phyloP scores from a whole-genome alignment of 2,113 vertebrate species.

The Pandion haliaetus region DNA sequence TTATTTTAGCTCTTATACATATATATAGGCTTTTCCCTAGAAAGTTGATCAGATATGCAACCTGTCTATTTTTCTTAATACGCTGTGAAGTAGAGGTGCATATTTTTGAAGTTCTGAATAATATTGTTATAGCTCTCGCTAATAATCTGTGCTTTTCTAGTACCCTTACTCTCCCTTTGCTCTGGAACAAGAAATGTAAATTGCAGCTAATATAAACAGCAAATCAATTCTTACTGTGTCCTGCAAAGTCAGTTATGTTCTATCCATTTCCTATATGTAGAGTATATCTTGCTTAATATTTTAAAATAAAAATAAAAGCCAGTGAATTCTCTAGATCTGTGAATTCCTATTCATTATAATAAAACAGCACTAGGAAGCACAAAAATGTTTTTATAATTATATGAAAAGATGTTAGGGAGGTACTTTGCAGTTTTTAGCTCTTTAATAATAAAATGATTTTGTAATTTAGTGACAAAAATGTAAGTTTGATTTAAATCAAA shows the following conservation, averaged over 20 bases:
- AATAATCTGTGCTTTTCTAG: not conserved
- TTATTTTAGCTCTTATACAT: not conserved
- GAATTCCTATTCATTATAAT: not conserved
- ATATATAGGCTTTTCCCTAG: not conserved
- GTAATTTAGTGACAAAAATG: not conserved
- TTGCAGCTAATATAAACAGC: not conserved
- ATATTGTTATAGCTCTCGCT: not conserved
- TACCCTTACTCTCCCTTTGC: not conserved
- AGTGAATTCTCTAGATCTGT: not conserved
- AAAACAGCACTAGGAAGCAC: not conserved
- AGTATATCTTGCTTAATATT: not conserved
- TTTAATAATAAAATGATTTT: not conserved
- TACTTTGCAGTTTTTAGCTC: not conserved
- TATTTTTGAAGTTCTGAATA: not conserved
- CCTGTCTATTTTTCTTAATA: not conserved
- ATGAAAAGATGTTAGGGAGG: not conserved
- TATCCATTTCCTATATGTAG: not conserved
- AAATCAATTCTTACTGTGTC: not conserved
- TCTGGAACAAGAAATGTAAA: not conserved
- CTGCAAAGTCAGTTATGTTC: not conserved
- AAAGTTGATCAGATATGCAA: not conserved
- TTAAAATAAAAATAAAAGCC: not conserved
- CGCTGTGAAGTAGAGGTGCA: not conserved
- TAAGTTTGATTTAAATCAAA: not conserved
- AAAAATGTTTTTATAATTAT: not conserved